These are phyloP conservation scores for Scaptomyza polygonia DNA, from an alignment of 2,888 invertebrate genomes.

Conservation along the genomic window DNA sequence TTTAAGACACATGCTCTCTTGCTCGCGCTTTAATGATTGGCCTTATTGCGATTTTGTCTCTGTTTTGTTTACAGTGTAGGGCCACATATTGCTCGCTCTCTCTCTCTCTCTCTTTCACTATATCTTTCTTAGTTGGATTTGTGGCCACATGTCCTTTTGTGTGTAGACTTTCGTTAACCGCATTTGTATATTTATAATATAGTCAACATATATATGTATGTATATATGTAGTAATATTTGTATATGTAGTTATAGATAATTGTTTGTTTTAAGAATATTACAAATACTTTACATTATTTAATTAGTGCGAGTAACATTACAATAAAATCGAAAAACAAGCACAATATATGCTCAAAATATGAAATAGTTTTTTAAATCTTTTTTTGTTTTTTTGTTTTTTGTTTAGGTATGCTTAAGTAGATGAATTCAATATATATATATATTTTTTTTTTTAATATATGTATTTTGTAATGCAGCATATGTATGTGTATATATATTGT, in stretches of 20 bases:
- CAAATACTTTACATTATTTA: slow-evolving; percentile 66
- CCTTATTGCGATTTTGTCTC: slow-evolving; percentile 42
- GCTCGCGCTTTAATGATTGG: slow-evolving; percentile 42
- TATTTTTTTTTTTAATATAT: slow-evolving; percentile 5
- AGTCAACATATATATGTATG: slow-evolving; percentile 1
- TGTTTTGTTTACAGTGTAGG: slow-evolving; percentile 11
- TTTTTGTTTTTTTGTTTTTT: slow-evolving; percentile 1
- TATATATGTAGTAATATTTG: slow-evolving; percentile 45
- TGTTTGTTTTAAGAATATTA: slow-evolving; percentile 52
- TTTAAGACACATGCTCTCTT: slow-evolving; percentile 35
- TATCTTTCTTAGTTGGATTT: background rate
- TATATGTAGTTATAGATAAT: slow-evolving; percentile 60
- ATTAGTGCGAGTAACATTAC: slow-evolving; percentile 77
- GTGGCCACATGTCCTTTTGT: slow-evolving; percentile 21
- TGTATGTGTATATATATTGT: slow-evolving; percentile 25
- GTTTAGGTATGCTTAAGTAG: slow-evolving; percentile 36
- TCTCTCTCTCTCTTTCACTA: slow-evolving; percentile 3
- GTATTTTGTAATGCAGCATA: slow-evolving; percentile 31
- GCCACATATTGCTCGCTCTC: slow-evolving; percentile 18
- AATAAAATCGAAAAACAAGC: slow-evolving; percentile 73
- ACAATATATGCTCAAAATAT: slow-evolving; percentile 64
- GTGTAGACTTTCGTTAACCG: slow-evolving; percentile 40
- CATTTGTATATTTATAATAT: slow-evolving; percentile 40
- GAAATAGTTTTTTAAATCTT: slow-evolving; percentile 30
- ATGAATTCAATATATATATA: slow-evolving; percentile 24